Conservation (phyloP, 2,113 vertebrate genomes). For the Capreolus pygargus region DNA sequence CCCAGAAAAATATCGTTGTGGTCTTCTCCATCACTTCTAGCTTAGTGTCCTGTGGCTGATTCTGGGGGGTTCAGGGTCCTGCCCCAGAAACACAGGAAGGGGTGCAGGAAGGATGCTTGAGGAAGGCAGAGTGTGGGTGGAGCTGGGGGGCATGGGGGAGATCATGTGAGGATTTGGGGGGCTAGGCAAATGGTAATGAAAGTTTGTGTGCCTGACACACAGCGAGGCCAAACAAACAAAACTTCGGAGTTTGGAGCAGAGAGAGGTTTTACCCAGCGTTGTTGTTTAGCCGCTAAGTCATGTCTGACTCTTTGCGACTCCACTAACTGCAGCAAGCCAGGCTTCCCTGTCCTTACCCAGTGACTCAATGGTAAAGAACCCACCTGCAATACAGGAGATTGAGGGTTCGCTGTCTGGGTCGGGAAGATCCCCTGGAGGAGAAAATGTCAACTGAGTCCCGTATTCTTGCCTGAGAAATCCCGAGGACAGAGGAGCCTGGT, state of each 20-base stretch:
- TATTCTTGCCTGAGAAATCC: too few relatives aligned
- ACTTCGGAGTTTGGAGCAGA: neutral
- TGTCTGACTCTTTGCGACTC: neutral
- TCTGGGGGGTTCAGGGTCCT: neutral
- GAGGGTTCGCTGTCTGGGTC: neutral
- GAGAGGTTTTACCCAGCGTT: neutral
- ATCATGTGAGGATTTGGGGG: neutral
- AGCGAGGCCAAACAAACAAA: neutral
- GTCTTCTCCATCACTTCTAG: neutral
- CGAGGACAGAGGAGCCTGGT: too few relatives aligned
- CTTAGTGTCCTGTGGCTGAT: neutral
- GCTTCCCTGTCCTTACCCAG: neutral
- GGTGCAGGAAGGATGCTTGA: neutral
- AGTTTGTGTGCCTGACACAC: neutral
- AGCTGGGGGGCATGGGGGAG: accelerated
- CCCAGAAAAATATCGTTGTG: neutral
- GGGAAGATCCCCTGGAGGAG: neutral
- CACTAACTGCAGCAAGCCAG: neutral
- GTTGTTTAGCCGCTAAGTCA: neutral
- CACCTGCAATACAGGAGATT: neutral
- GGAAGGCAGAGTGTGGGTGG: neutral
- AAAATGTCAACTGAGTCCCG: neutral
- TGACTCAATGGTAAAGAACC: neutral
- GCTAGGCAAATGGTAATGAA: neutral
- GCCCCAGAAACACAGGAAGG: neutral